Evolutionary conservation across 2,113 vertebrate species (phyloP), one percentile per base, ranked within the genome.

Genomic region (Gallinago paraguaiae): DNA sequence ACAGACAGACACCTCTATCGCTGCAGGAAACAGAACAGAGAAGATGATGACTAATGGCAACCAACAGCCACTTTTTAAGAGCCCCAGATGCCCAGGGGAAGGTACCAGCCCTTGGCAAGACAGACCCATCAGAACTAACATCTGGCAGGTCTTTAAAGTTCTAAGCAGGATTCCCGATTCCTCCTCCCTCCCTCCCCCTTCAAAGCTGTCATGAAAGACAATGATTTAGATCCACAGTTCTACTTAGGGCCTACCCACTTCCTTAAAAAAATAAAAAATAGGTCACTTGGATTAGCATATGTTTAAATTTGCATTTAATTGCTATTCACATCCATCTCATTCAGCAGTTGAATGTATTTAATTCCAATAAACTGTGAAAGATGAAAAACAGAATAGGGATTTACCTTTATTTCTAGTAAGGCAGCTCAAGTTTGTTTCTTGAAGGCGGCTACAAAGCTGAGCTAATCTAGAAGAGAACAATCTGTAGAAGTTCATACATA

Each of bases 231-330:
- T 35, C 63, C 71, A 39, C 35, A 68, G 24, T 88, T 51, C 20
- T 0, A 68, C 31, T 85, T 18, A 2, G 33, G 48, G 57, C 54
- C 69, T 83, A 17, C 46, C 59, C 13, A n/a, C 46, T 92, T 65
- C 70, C 50, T 50, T 46, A 37, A 87, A 91, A 45, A 56, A 37
- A 74, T 28, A 53, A 48, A 48, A 92, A 96, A 91, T 10, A 95
- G 92, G 92, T 95, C 95, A 95, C 92, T 96, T 95, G 95, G 93
- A 71, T 75, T 77, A 93, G 70, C 94, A 88, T 68, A 78, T 25
- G 68, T 96, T 98, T 96, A 97, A 96, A 97, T 98, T 97, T 97
- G 95, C 96, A 98, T 98, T 98, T 97, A 97, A 97, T 95, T 97
- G 97, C 96, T 97, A 93, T 98, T 98, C 98, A 98, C 94, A 97